Conservation (phyloP, 2,113 vertebrate species). For the Cynocephalus volans region DNA sequence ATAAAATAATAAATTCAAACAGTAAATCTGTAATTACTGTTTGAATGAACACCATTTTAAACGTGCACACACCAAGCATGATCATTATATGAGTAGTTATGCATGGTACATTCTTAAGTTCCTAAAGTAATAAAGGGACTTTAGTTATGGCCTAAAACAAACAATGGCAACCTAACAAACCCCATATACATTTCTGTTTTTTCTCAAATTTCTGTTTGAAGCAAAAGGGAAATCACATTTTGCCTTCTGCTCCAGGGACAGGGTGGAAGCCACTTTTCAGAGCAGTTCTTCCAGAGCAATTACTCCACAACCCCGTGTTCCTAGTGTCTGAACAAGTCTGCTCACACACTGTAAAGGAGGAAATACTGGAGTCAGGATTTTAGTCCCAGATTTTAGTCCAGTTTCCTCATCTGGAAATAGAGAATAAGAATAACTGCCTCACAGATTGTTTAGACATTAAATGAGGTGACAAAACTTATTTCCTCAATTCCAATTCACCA, state of each 20-base stretch:
- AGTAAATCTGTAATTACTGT: not conserved
- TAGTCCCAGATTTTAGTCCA: too few species aligned
- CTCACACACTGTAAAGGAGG: accelerated
- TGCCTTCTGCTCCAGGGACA: not conserved
- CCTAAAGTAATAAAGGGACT: not conserved
- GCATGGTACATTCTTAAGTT: not conserved
- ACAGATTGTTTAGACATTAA: not conserved
- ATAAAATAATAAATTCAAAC: not conserved
- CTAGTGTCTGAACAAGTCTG: not conserved
- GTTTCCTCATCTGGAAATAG: not conserved
- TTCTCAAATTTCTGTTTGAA: constrained; percentile 10
- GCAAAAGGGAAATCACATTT: not conserved
- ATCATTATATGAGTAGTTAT: not conserved
- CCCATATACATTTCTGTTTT: not conserved
- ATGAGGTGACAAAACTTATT: not conserved
- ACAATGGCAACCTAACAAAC: not conserved
- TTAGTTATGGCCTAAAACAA: not conserved
- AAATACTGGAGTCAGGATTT: not conserved
- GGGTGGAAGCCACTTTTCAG: not conserved
- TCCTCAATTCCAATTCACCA: not conserved
- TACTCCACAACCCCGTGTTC: not conserved
- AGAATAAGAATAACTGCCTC: not conserved
- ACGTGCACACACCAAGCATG: not conserved
- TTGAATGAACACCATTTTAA: not conserved
- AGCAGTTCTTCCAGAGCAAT: not conserved